Base-by-base conservation (phyloP, 1,140 invertebrate species). In the Drosophila pandora region DNA sequence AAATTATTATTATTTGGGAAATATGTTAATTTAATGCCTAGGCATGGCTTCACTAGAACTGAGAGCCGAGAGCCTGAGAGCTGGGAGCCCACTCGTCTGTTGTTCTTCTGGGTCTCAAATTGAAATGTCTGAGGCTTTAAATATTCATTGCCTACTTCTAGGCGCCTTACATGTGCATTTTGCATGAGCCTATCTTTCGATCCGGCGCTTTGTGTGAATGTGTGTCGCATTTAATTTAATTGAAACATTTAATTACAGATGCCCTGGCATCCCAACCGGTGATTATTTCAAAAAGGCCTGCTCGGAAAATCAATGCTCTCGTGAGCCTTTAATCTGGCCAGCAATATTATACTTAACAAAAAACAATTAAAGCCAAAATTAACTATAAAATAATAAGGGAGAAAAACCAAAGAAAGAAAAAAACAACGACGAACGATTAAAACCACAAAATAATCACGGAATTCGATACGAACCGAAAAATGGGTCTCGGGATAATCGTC, bases 1-100 rank as follows among this genome's bases (percentile, higher is more conserved):
- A 87, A 87, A 76, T 87, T 88, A 87, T 87, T 81, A 88, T 87
- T 88, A 88, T 88, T 88, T 88, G 61, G 60, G 64, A 88, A 88
- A 88, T 88, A 88, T 88, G 83, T 88, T 88, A 88, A 88, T 88
- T 88, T 88, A 77, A 88, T 88, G 84, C 61, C 64, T 69, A 65
- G 79, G 75, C 83, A 54, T 88, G 47, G 58, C 47, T 34, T 34
- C 32, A 34, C 32, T 34, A 34, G 32, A 10, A 34, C 8, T 10
- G 32, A 10, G 2, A 9, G 2, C 32, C 32, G 25, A 28, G 25
- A 28, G 6, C 17, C 25, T 28, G 25, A 28, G 25, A 28, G 8
- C 32, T 21, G 21, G 21, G 49, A 43, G 50, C 22, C 59, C 28
- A 22, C 21, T 47, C 21, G 21, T 47, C 5, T 7, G 9, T 9